Evolutionary conservation across 2,113 vertebrate species (phyloP), one percentile per base, ranked within the genome.

Genomic region (Nannobrachium achirus): DNA sequence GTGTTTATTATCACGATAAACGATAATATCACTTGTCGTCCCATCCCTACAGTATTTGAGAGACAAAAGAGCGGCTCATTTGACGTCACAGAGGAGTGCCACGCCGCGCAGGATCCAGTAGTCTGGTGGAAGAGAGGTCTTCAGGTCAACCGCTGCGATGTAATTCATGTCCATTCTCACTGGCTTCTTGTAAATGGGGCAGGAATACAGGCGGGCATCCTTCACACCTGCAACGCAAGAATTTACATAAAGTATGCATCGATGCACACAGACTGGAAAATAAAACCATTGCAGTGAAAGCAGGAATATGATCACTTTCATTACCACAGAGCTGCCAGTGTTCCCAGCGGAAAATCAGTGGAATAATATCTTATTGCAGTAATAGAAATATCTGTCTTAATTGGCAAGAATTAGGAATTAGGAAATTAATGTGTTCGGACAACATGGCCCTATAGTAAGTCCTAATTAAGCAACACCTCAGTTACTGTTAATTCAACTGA

Each of bases 101-200:
- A 98, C 97, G 0, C 96, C 96, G 8, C 95, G 94, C 1, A 98
- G 88, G 71, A 97, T 92, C 98, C 98, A 98, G 80, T 98, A 91
- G 46, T 97, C 96, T 0, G 96, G 94, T n/a, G 92, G 61, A 42
- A 92, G 92, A 6, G 79, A 62, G 0, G 95, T 97, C 85, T 87
- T 93, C 51, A 99, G 93, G 61, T 96, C 94, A 33, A 98, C 85
- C 3, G 93, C 83, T 15, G 94, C 93, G 0, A 98, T 96, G 77
- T 93, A 98, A 85, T 97, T 98, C 71, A 91, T 50, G 71, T 97
- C 94, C 0, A 94, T 98, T 64, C 97, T 89, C 11, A 92, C 81
- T 0, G 93, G 91, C 86, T 97, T 99, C 85, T 97, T 99, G 72
- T 99, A 99, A 78, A 99, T 83, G 0, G 97, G 97, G 71, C 96